Percentiles rank a stretch among this genome's conserved stretches.
These are phyloP conservation scores for Dendroctonus valens DNA, from an alignment of 1,140 invertebrate species.

Conservation along the genomic window DNA sequence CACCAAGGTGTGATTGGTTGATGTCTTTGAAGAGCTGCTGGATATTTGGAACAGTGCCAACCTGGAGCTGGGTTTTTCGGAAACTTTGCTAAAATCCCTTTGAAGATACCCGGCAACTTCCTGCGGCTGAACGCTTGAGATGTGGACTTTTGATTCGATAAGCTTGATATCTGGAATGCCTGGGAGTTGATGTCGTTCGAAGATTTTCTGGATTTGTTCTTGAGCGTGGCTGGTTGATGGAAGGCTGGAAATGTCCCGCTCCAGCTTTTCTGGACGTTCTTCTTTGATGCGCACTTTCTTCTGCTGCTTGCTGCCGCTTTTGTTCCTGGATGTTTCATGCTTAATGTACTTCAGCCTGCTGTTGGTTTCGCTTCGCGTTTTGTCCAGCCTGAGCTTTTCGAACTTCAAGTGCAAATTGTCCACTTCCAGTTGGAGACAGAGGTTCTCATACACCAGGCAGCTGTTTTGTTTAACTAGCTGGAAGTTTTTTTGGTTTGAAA, in stretches of 20 bases:
- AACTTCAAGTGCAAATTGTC: conserved; percentile 41
- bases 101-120: not conserved
- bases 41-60: conserved; percentile 36
- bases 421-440: conserved; percentile 46
- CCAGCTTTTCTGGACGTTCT: conserved; percentile 28
- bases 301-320: conserved; percentile 21
- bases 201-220: conserved; percentile 38
- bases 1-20: conserved; percentile 10
- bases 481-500: conserved; percentile 21
- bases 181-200: conserved; percentile 34
- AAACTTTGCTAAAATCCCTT: conserved; percentile 19
- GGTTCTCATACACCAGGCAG: conserved; percentile 47
- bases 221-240: conserved; percentile 10
- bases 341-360: conserved; percentile 41
- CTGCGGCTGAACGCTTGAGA: conserved; percentile 8
- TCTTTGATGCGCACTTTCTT: conserved; percentile 33
- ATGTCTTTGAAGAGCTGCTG: conserved; percentile 15
- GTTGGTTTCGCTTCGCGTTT: conserved; percentile 40
- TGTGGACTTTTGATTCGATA: conserved; percentile 1
- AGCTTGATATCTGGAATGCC: conserved; percentile 37
- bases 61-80: conserved; percentile 26
- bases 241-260: conserved; percentile 7
- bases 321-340: conserved; percentile 17
- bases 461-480: conserved; percentile 48
- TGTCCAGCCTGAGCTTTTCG: conserved; percentile 36